Percentiles rank a stretch among this genome's conserved stretches.
Evolutionary conservation across 37 sponge, comb jelly and placozoan genomes (phyloP).

Genomic region (Hormiphora californensis): DNA sequence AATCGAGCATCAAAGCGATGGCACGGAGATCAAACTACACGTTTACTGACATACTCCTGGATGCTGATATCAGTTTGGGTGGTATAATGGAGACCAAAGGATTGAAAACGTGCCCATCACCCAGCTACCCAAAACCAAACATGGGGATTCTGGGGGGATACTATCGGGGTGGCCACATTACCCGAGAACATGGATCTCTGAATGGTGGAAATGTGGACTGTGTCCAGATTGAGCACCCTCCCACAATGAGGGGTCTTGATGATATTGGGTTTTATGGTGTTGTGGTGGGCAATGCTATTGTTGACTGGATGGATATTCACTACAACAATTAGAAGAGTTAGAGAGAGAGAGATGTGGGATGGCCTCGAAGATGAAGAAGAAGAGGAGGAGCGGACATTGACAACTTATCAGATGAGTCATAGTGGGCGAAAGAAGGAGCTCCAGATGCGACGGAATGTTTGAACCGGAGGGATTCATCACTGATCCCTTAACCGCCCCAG

Average conservation of each 20-base stretch:
- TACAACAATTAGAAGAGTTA: no score
- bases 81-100: neutral
- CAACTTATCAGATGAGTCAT: no score
- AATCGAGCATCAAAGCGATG: neutral
- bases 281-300: conserved; percentile 34
- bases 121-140: conserved; percentile 20
- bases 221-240: conserved; percentile 43
- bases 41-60: neutral
- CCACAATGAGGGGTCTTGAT: conserved; percentile 22
- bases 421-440: no score
- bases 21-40: neutral
- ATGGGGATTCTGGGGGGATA: conserved; percentile 13
- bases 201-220: conserved; percentile 27
- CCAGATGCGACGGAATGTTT: no score
- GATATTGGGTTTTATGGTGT: conserved; percentile 12
- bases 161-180: conserved; percentile 14
- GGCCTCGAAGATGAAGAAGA: no score
- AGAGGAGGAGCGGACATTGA: no score
- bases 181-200: conserved; percentile 10
- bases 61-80: conserved; percentile 10
- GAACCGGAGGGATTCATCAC: no score
- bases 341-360: no score
- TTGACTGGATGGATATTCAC: conserved; percentile 8
- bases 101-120: conserved; percentile 10
- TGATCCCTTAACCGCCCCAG: no score